Conservation (phyloP, 2,888 invertebrate species). For the Tinea trinotella region DNA sequence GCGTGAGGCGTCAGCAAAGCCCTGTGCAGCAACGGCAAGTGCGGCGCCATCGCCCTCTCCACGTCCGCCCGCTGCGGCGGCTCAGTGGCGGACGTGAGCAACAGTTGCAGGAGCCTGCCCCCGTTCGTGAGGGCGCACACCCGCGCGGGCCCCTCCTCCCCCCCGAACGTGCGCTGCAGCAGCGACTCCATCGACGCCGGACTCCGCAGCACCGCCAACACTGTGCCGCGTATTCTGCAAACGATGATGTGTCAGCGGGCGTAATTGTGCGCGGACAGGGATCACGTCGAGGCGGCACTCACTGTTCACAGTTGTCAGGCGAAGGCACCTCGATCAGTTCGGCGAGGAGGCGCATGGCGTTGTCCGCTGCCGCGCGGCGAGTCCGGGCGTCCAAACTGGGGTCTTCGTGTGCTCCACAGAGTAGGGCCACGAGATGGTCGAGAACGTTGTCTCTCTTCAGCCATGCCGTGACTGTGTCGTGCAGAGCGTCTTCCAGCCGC, state of each 20-base stretch:
- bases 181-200: conserved; percentile 76
- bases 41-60: conserved; percentile 56
- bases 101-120: conserved; percentile 82
- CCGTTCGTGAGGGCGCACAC: conserved; percentile 85
- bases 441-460: too few species aligned
- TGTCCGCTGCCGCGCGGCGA: conserved; percentile 82
- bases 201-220: conserved; percentile 2
- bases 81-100: conserved; percentile 51
- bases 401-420: conserved; percentile 62
- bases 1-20: conserved; percentile 45
- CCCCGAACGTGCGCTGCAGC: conserved; percentile 79
- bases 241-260: background rate
- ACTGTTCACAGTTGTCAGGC: background rate
- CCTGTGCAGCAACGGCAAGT: conserved; percentile 60
- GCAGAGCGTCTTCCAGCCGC: conserved; percentile 74
- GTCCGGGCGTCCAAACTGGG: conserved; percentile 33
- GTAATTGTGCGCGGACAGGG: background rate
- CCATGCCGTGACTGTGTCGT: conserved; percentile 79
- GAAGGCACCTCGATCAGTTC: conserved; percentile 77
- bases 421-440: too few species aligned
- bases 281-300: background rate
- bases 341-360: conserved; percentile 90
- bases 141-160: conserved; percentile 66
- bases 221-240: background rate
- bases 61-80: conserved; percentile 31